Percentiles rank a stretch among this genome's conserved stretches.
These are phyloP conservation scores for Bursaphelenchus okinawaensis DNA, from an alignment of 2,888 invertebrate genomes.

Conservation along the genomic window DNA sequence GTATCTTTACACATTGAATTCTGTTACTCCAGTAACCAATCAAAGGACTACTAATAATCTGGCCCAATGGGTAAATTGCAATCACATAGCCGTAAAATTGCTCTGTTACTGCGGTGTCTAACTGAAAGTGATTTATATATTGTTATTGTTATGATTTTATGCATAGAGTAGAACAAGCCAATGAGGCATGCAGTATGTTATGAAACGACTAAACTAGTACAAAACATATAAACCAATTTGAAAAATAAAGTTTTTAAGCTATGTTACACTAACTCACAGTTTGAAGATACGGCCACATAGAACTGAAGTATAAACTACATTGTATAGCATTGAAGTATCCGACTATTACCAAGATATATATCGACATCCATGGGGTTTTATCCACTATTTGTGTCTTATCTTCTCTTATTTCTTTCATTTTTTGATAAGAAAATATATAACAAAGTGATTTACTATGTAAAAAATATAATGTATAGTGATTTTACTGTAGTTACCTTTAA, in stretches of 20 bases:
- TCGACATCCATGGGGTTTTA: not conserved
- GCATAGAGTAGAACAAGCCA: no score
- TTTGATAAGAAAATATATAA: no score
- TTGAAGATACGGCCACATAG: not conserved
- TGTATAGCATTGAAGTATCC: not conserved
- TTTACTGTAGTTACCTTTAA: no score
- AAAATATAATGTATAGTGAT: no score
- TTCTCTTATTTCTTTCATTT: no score
- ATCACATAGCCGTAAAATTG: not conserved
- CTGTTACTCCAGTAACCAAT: not conserved
- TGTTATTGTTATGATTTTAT: no score
- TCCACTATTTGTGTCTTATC: not conserved
- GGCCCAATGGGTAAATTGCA: not conserved
- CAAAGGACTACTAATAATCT: not conserved
- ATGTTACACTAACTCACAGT: not conserved
- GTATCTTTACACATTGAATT: not conserved
- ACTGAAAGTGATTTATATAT: no score
- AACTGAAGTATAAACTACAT: not conserved
- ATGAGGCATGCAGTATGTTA: no score
- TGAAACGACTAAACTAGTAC: no score
- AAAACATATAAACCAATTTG: not conserved
- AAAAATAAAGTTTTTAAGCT: not conserved
- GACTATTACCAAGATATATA: not conserved
- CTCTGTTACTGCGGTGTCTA: not conserved
- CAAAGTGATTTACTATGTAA: no score